Evolutionary conservation across 1,140 invertebrate species (phyloP), one percentile per base, ranked within the genome.

Genomic region (Nymphalis io): DNA sequence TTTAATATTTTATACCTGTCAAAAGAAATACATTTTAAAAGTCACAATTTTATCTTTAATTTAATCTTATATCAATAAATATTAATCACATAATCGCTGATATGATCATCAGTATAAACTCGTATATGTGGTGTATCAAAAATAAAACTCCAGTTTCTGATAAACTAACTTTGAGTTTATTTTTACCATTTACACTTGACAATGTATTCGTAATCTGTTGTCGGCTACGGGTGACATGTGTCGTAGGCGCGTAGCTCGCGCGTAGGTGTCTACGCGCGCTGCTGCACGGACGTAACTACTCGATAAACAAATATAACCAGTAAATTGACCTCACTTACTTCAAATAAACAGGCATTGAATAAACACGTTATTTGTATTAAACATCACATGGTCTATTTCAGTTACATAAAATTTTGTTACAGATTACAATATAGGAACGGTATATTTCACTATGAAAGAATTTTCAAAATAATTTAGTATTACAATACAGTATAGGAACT

Each of bases 161-260:
- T 92, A 92, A 92, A 92, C 92, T 92, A 92, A 92, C 91, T 92
- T 92, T 92, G 90, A 92, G 91, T 92, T 92, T 92, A 92, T 92
- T 92, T 88, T 92, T 92, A 92, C 92, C 90, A 92, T 92, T 92
- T 92, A 92, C 92, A 92, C 92, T 92, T 92, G 92, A 92, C 92
- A 92, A 92, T 92, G 88, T 92, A 92, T 86, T 91, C 89, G 87
- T 87, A 84, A 88, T 91, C 89, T 91, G 89, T 89, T 90, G 88
- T 80, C 75, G 80, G 85, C 89, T 91, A 89, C 87, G 84, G 82
- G 76, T 82, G 80, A 79, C 74, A 71, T 82, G 80, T 78, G 78
- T 82, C 87, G 88, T 90, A 90, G 86, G 68, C 81, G 80, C 85
- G 87, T 87, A 88, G 87, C 83, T 70, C 75, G 75, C 84, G 84